These are phyloP conservation scores for Hartigia nigra DNA, from an alignment of 2,888 invertebrate genomes.

Conservation along the genomic window DNA sequence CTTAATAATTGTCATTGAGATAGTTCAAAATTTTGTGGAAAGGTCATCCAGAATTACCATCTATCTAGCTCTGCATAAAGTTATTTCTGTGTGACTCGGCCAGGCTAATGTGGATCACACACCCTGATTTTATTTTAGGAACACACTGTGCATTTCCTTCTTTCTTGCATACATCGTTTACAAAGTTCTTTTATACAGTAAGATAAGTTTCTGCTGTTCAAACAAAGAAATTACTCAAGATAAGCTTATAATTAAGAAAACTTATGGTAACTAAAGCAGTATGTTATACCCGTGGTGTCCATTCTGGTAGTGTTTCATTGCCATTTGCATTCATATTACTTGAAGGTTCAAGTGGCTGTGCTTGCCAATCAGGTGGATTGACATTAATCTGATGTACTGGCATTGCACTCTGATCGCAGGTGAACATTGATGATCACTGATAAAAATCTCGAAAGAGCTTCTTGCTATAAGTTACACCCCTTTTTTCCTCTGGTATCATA, in stretches of 20 bases:
- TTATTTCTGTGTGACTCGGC: slow-evolving; percentile 42
- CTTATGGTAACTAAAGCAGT: neutral
- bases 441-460: slow-evolving; percentile 34
- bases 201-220: neutral
- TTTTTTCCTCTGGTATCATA: slow-evolving; percentile 19
- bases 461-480: slow-evolving; percentile 15
- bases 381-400: slow-evolving; percentile 62
- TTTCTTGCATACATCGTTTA: neutral
- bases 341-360: slow-evolving; percentile 49
- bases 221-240: neutral
- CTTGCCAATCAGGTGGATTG: slow-evolving; percentile 61
- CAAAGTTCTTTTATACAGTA: slow-evolving; percentile 10
- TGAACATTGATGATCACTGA: slow-evolving; percentile 19
- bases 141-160: slow-evolving; percentile 8
- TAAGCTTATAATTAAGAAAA: neutral
- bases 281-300: slow-evolving; percentile 51
- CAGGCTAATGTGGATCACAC: slow-evolving; percentile 36
- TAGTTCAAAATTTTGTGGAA: neutral
- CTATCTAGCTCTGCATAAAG: slow-evolving; percentile 25
- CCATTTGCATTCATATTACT: slow-evolving; percentile 49
- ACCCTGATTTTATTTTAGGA: slow-evolving; percentile 40
- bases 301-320: slow-evolving; percentile 54
- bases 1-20: neutral
- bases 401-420: slow-evolving; percentile 46
- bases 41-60: slow-evolving; percentile 7